phyloP scores from a whole-genome alignment of 2,888 invertebrate genomes.

The Apodemia hepburni region DNA sequence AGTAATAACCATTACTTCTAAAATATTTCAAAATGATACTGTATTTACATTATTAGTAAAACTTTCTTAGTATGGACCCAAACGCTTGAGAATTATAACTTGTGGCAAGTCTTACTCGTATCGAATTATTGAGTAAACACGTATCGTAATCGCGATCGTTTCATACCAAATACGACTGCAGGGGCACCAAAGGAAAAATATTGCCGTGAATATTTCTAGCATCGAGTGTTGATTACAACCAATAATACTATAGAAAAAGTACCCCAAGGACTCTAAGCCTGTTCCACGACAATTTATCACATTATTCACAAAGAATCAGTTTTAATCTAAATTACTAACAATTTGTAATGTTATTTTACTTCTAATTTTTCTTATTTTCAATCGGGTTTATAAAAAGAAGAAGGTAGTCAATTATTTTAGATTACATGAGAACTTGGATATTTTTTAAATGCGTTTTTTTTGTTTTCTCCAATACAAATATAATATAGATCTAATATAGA shows the following conservation, averaged over 20 bases:
- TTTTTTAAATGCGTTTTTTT: too few relatives aligned
- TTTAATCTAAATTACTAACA: not conserved
- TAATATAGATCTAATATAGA: too few relatives aligned
- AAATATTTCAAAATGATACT: too few relatives aligned
- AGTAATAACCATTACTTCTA: too few relatives aligned
- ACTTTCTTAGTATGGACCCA: too few relatives aligned
- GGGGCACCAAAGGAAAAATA: constrained; percentile 58
- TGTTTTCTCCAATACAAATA: too few relatives aligned
- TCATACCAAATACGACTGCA: constrained; percentile 62
- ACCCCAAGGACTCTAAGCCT: constrained; percentile 22
- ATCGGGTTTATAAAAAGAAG: too few relatives aligned
- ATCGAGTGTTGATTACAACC: constrained; percentile 53
- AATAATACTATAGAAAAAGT: constrained; percentile 38
- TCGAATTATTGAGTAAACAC: constrained; percentile 80
- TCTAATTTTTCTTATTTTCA: not conserved
- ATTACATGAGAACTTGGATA: too few relatives aligned
- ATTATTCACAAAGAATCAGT: constrained; percentile 16
- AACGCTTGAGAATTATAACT: constrained; percentile 28
- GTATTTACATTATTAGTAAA: too few relatives aligned
- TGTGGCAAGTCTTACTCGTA: constrained; percentile 45
- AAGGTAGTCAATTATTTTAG: too few relatives aligned
- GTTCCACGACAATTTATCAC: constrained; percentile 25
- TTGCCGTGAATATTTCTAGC: constrained; percentile 57
- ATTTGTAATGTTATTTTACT: not conserved
- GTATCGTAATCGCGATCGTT: constrained; percentile 69